Evolutionary conservation across 2,113 vertebrate genomes (phyloP).

Genomic region (Crotalus horridus): DNA sequence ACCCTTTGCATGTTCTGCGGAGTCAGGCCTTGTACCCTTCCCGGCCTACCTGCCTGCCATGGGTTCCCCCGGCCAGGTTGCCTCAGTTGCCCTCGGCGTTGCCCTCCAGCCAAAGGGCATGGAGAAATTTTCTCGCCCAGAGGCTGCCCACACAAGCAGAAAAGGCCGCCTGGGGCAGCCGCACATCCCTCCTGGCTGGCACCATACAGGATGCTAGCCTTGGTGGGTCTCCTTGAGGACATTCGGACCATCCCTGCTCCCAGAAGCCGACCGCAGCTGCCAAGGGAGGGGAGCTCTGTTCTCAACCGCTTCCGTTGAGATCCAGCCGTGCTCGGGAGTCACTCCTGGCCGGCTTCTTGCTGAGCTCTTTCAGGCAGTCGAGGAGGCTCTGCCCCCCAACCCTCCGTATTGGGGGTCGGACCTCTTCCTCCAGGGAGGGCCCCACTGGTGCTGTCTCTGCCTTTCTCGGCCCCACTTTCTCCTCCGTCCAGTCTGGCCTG

Average conservation of each 20-base stretch:
- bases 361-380: too few species aligned
- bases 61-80: neutral
- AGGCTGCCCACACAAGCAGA: neutral
- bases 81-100: too few species aligned
- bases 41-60: neutral
- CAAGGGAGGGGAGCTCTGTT: neutral
- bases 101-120: neutral
- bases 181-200: neutral
- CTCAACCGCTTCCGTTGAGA: neutral
- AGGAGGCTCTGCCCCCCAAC: too few species aligned
- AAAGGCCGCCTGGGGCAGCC: too few species aligned
- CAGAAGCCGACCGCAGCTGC: neutral
- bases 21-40: neutral
- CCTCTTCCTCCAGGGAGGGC: neutral
- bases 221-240: neutral
- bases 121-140: neutral
- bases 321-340: neutral
- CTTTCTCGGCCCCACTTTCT: neutral
- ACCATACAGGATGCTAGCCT: neutral
- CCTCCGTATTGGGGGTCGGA: neutral
- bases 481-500: neutral
- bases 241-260: neutral
- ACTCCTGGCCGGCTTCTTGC: neutral
- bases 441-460: neutral
- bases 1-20: neutral